Base-by-base conservation (phyloP, 2,797 vertebrate genomes). In the Hippocampus kuda region DNA sequence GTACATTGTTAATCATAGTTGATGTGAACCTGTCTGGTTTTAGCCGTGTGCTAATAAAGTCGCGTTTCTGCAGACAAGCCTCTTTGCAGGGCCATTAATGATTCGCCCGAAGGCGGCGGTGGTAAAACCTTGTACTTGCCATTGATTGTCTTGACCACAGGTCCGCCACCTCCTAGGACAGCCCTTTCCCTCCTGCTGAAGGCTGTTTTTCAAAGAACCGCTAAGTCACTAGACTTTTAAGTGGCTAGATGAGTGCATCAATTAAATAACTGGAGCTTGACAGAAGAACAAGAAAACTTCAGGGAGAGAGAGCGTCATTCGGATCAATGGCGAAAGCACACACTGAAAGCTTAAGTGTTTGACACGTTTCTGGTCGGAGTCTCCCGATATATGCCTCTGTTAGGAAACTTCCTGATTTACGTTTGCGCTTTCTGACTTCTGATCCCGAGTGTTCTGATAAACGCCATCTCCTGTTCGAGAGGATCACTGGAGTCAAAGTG, bases 121-220 rank as follows among this genome's bases (percentile, higher is more conserved):
- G 72, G 30, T 53, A 46, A 49, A 49, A 62, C 54, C 72, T 82
- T 75, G 80, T 76, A 79, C 79, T 77, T 64, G 74, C 63, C 20
- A 67, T 71, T 66, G 75, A 82, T 82, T 83, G 73, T 81, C 72
- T 72, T 69, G 72, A 68, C 67, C 72, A 74, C 70, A 65, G 15
- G 68, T 27, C 27, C 20, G 46, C 18, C 26, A 38, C 60, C 76
- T 53, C 68, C 56, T 13, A 30, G 67, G 70, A 73, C 16, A 73
- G 70, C 6, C 16, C 41, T 73, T 42, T 54, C 5, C 16, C 48
- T 75, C 54, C 61, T 41, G 44, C 48, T 24, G 68, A 64, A 71
- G 66, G 60, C 59, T 73, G 65, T 71, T 71, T 64, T 74, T 78
- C 26, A 54, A 34, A 66, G n/a, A 10, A 66, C 60, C 71, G 51